Conservation (phyloP, 2,888 invertebrate species). For the Parochlus steinenii region DNA sequence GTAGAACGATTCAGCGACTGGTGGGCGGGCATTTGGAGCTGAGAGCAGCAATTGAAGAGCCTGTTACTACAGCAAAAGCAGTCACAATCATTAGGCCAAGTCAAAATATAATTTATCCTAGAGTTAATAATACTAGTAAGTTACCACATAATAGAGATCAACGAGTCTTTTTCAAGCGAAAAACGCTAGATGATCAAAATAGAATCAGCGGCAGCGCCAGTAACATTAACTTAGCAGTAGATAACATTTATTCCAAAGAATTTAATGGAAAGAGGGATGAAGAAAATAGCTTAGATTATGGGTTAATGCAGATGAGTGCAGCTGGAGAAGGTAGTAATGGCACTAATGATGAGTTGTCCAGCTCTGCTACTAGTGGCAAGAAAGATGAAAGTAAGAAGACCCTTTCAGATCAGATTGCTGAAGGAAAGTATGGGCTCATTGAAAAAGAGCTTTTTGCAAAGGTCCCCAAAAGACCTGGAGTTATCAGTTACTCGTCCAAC, state of each 20-base stretch:
- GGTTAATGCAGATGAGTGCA: slow-evolving; percentile 49
- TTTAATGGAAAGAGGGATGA: slow-evolving; percentile 18
- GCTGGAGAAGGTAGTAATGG: slow-evolving; percentile 39
- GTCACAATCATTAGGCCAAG: slow-evolving; percentile 15
- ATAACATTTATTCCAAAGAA: slow-evolving; percentile 11
- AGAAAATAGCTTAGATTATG: slow-evolving; percentile 42
- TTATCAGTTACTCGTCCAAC: slow-evolving; percentile 66
- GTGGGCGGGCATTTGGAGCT: slow-evolving; percentile 48
- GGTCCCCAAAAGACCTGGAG: slow-evolving; percentile 56
- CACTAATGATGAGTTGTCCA: slow-evolving; percentile 25
- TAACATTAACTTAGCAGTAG: slow-evolving; percentile 5
- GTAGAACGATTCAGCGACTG: slow-evolving; percentile 44
- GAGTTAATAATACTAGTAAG: slow-evolving; percentile 16
- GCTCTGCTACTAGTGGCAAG: slow-evolving; percentile 23
- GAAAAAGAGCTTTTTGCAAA: slow-evolving; percentile 66
- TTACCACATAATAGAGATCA: slow-evolving; percentile 18
- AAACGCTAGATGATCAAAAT: slow-evolving; percentile 8
- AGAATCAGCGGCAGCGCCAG: slow-evolving; percentile 7
- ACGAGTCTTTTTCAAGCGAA: slow-evolving; percentile 3
- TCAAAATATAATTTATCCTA: slow-evolving; percentile 12
- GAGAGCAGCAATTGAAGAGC: slow-evolving; percentile 14
- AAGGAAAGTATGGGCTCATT: slow-evolving; percentile 78
- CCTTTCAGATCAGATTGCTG: slow-evolving; percentile 74
- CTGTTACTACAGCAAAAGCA: slow-evolving; percentile 14
- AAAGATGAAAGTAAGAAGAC: slow-evolving; percentile 67